phyloP scores from a whole-genome alignment of 2,797 vertebrate genomes.

The Gobionotothen gibberifrons region DNA sequence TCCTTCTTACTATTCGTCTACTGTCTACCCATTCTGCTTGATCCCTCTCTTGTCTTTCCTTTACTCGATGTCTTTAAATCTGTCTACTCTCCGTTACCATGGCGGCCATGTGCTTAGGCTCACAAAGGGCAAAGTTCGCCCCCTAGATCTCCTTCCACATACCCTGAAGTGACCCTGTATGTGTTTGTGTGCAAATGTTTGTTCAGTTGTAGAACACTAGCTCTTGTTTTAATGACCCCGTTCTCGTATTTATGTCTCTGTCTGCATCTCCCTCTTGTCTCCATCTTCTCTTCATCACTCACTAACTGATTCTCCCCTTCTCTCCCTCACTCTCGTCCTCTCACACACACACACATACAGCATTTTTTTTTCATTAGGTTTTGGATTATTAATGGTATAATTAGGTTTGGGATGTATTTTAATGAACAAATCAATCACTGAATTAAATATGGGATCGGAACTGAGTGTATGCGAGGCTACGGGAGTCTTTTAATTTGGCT shows the following conservation, averaged over 20 bases:
- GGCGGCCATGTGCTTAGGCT: constrained; percentile 3
- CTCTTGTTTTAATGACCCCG: not conserved
- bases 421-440: constrained; percentile 81
- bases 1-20: not conserved
- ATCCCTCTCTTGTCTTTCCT: not conserved
- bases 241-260: constrained; percentile 4
- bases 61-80: not conserved
- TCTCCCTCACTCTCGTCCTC: not conserved
- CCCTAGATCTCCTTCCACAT: constrained; percentile 13
- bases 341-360: constrained; percentile 4
- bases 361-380: constrained; percentile 62
- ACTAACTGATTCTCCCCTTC: constrained; percentile 26
- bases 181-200: not conserved
- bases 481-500: constrained; percentile 68
- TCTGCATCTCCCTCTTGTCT: constrained; percentile 33
- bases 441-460: constrained; percentile 74
- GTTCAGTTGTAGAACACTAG: not conserved
- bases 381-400: constrained; percentile 82
- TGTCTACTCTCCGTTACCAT: constrained; percentile 3
- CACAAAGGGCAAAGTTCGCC: constrained; percentile 25
- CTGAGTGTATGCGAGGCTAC: constrained; percentile 50
- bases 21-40: no score
- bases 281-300: constrained; percentile 45
- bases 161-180: constrained; percentile 16
- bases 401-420: constrained; percentile 80